A percentile compares a stretch with the other conserved stretches of the same genome.
Evolutionary conservation across 2,888 invertebrate genomes (phyloP).

Genomic region (Tenthredo scrophulariae): DNA sequence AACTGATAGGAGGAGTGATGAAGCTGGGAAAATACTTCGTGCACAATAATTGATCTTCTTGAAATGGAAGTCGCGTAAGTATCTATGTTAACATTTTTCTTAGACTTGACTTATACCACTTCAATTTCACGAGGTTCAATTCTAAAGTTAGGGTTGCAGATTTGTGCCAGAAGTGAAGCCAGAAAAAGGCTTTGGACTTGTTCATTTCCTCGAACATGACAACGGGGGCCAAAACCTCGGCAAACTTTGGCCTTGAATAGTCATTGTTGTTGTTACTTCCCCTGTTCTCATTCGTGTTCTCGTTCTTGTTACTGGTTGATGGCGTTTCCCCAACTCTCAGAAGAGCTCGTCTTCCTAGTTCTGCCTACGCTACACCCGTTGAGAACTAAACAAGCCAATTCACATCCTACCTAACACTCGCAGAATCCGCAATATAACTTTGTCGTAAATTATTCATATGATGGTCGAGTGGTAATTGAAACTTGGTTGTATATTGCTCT

Average conservation of each 20-base stretch:
- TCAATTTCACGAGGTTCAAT: background rate
- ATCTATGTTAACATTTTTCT: background rate
- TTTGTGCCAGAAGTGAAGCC: background rate
- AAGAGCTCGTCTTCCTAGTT: background rate
- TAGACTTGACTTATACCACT: background rate
- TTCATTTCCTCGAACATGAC: constrained; percentile 48
- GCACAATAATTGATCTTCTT: background rate
- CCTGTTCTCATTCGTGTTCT: constrained; percentile 36
- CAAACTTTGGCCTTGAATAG: constrained; percentile 28
- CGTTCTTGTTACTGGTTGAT: constrained; percentile 30
- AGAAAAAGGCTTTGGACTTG: constrained; percentile 42
- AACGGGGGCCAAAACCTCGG: constrained; percentile 10
- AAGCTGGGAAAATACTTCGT: background rate
- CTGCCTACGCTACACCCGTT: background rate
- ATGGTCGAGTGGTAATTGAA: background rate
- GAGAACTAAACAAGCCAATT: constrained; percentile 3
- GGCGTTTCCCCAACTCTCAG: constrained; percentile 25
- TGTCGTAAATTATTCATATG: background rate
- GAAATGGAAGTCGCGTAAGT: background rate
- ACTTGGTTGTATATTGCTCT: background rate
- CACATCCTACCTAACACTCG: background rate
- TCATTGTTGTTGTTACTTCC: constrained; percentile 43
- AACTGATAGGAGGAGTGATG: background rate
- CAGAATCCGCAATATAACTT: constrained; percentile 1
- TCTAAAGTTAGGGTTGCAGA: background rate